Evolutionary conservation across 2,797 vertebrate genomes (phyloP), one percentile per base, ranked within the genome.

Genomic region (Parauchenoglanis punctatus): DNA sequence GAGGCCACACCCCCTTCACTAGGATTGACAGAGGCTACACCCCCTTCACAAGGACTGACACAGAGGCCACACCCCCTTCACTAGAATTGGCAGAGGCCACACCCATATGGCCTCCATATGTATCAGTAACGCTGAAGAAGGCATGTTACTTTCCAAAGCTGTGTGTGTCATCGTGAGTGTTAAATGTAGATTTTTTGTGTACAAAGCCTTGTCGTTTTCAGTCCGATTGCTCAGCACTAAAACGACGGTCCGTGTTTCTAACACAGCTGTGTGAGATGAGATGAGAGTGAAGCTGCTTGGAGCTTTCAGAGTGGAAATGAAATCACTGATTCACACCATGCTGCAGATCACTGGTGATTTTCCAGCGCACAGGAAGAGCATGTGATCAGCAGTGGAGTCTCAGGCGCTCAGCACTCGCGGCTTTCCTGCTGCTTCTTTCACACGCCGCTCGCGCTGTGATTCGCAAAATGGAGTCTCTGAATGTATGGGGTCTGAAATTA

Each of bases 301-400:
- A 83, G 83, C 80, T 86, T 87, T 83, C 82, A 59, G 15, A 2
- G 83, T 54, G 44, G 70, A 78, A 88, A 88, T 88, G 61, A 83
- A 90, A 84, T 90, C 84, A 89, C 13, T 52, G 81, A 84, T 87
- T 61, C 59, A 56, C 59, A 40, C 18, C 80, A 23, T 68, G 63
- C 68, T 72, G 81, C 35, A 83, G 72, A 81, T 58, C 35, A 72
- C 56, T 2, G 70, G 25, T 56, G 63, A 31, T 84, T 89, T 84
- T 77, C 75, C 58, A 81, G 76, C 70, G 75, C 58, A 83, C 58
- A 28, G 56, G 72, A 80, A 78, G 25, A 83, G 81, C 35, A 31
- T 54, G 25, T 78, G 58, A 84, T 28, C 52, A 49, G 31, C 18
- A 67, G 58, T 7, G 6, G 44, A 65, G 49, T 31, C n/a, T 28